A percentile compares a stretch with the other conserved stretches of the same genome.
These are phyloP conservation scores for Drosophila cardini DNA, from an alignment of 1,140 invertebrate species.

Conservation along the genomic window DNA sequence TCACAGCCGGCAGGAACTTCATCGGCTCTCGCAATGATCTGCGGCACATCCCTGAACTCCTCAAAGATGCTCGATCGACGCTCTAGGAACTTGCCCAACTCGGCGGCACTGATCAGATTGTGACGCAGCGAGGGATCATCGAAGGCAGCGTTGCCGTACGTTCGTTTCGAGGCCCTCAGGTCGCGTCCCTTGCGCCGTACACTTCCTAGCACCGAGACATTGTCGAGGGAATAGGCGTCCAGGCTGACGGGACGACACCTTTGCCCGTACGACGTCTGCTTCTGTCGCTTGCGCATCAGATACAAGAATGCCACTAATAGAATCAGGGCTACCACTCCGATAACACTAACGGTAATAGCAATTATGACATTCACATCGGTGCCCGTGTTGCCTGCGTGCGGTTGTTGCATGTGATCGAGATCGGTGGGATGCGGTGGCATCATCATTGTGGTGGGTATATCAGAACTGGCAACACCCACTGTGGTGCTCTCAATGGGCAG, in stretches of 20 bases:
- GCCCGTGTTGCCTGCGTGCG: constrained; percentile 52
- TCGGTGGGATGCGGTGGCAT: constrained; percentile 45
- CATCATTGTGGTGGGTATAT: constrained; percentile 18
- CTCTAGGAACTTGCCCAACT: constrained; percentile 89
- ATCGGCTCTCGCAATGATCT: constrained; percentile 90
- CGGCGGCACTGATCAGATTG: constrained; percentile 78
- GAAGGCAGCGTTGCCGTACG: constrained; percentile 96
- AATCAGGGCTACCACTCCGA: constrained; percentile 86
- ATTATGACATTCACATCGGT: constrained; percentile 85
- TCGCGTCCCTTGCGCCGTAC: constrained; percentile 89
- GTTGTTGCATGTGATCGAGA: constrained; percentile 55
- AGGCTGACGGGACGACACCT: constrained; percentile 94
- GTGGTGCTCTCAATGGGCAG: constrained; percentile 31
- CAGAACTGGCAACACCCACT: neutral
- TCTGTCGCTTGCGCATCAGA: constrained; percentile 90
- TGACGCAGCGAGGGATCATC: constrained; percentile 89
- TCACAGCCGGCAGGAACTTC: constrained; percentile 94
- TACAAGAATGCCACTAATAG: constrained; percentile 89
- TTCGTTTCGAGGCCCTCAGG: constrained; percentile 91
- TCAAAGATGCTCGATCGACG: constrained; percentile 90
- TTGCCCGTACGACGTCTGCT: constrained; percentile 90
- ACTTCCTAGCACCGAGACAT: constrained; percentile 93
- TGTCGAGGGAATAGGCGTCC: constrained; percentile 95
- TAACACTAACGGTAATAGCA: constrained; percentile 86
- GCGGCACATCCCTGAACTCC: constrained; percentile 92